phyloP scores from a whole-genome alignment of 2,113 vertebrate species.

The Dipodomys merriami region DNA sequence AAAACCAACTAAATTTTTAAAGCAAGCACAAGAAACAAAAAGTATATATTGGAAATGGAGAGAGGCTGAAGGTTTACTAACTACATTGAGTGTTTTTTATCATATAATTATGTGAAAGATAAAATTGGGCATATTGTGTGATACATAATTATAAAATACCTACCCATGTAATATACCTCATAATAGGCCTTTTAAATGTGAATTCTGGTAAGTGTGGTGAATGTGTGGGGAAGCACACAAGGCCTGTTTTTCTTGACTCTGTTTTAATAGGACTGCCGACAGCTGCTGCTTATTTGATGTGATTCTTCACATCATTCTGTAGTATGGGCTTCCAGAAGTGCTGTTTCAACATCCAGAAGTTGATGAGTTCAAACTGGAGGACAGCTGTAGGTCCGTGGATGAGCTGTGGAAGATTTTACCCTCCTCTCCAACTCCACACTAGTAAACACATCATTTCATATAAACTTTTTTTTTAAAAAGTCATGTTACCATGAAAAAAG shows the following conservation, averaged over 20 bases:
- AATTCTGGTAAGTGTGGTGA: neutral
- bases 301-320: neutral
- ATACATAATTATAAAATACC: neutral
- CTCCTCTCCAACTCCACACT: neutral
- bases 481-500: slow-evolving; percentile 1
- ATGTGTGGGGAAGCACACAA: neutral
- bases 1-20: neutral
- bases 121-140: neutral
- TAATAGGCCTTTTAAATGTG: neutral
- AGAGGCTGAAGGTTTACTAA: neutral
- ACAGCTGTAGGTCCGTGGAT: neutral
- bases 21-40: neutral
- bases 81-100: neutral
- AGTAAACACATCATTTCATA: neutral
- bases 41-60: neutral
- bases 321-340: neutral
- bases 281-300: slow-evolving; percentile 35
- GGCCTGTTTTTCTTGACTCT: slow-evolving; percentile 7
- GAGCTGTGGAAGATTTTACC: neutral
- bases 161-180: neutral
- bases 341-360: neutral
- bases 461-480: slow-evolving; percentile 12
- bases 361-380: neutral
- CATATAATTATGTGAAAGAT: neutral
- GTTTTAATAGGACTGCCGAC: neutral